phyloP scores from a whole-genome alignment of 2,797 vertebrate genomes.

The Anguilla pacifica region DNA sequence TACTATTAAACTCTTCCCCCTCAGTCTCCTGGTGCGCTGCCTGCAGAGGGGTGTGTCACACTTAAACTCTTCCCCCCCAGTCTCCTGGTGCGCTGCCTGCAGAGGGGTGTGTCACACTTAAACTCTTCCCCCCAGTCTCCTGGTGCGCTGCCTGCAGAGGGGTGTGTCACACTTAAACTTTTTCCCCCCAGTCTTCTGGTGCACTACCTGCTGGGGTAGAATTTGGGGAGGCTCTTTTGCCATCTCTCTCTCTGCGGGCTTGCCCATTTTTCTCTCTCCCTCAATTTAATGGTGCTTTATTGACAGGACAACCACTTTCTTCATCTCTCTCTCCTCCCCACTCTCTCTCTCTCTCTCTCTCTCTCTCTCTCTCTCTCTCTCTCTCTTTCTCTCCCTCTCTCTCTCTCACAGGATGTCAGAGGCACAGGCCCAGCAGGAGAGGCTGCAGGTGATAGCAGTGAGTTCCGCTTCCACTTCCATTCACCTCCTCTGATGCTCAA shows the following conservation, averaged over 20 bases:
- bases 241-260: neutral
- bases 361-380: neutral
- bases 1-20: too few species aligned
- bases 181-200: too few species aligned
- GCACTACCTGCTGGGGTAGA: too few species aligned
- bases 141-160: too few species aligned
- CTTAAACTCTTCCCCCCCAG: too few species aligned
- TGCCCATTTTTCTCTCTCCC: neutral
- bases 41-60: too few species aligned
- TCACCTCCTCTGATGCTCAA: neutral
- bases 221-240: too few species aligned
- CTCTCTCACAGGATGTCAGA: slow-evolving; percentile 79
- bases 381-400: slow-evolving; percentile 18
- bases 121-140: too few species aligned
- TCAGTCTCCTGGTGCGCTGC: too few species aligned
- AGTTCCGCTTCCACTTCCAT: slow-evolving; percentile 59
- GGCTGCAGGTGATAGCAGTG: slow-evolving; percentile 92
- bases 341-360: neutral
- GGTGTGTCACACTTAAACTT: too few species aligned
- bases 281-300: neutral
- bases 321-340: neutral
- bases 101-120: too few species aligned
- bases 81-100: too few species aligned
- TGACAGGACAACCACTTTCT: neutral
- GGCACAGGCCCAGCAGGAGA: slow-evolving; percentile 84